These are phyloP conservation scores for Deilephila porcellus DNA, from an alignment of 2,888 invertebrate genomes.

Conservation along the genomic window DNA sequence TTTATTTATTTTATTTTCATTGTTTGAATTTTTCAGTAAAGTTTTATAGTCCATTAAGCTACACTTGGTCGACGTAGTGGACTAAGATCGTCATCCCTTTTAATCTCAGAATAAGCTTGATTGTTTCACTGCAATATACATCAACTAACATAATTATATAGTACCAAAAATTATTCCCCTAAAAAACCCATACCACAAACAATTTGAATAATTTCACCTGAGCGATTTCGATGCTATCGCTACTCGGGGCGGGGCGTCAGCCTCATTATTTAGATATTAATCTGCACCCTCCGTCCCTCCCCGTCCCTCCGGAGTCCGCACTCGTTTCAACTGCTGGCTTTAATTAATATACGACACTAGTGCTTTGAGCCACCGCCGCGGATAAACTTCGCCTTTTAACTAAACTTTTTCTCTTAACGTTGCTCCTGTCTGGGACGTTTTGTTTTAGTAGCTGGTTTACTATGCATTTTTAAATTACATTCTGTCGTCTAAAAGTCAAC, in stretches of 20 bases:
- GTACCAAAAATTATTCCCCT: not conserved
- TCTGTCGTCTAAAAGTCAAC: no score
- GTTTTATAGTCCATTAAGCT: not conserved
- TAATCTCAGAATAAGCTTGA: no score
- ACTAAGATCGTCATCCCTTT: not conserved
- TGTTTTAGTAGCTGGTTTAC: not conserved
- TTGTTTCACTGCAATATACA: not conserved
- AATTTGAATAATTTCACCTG: not conserved
- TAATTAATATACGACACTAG: slow-evolving; percentile 73
- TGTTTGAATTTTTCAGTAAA: not conserved
- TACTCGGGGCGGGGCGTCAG: slow-evolving; percentile 73
- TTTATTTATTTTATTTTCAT: no score
- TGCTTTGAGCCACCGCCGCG: slow-evolving; percentile 37
- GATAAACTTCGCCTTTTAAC: slow-evolving; percentile 22
- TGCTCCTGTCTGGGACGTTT: slow-evolving; percentile 11
- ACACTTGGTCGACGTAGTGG: not conserved
- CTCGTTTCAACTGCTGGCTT: slow-evolving; percentile 46
- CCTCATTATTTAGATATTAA: slow-evolving; percentile 84
- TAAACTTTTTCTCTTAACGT: slow-evolving; percentile 3
- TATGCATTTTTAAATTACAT: not conserved
- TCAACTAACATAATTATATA: not conserved
- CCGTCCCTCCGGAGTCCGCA: slow-evolving; percentile 41
- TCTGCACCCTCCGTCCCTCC: slow-evolving; percentile 63
- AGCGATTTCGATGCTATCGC: slow-evolving; percentile 55
- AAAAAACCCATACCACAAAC: not conserved